phyloP scores from a whole-genome alignment of 2,113 vertebrate species.

The Zosterops lateralis region DNA sequence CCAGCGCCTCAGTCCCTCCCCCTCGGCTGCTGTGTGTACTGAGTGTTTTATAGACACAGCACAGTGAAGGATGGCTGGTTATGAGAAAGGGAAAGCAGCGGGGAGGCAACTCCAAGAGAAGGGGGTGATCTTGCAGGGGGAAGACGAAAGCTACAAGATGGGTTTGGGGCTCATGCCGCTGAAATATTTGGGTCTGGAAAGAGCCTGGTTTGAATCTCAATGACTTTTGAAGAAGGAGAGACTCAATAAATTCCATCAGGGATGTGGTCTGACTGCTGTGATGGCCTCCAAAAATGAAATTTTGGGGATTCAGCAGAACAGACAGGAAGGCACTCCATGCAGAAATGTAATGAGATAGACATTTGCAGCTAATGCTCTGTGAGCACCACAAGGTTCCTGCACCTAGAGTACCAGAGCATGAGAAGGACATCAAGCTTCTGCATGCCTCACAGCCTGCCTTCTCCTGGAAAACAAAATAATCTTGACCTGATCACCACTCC shows the following conservation, averaged over 20 bases:
- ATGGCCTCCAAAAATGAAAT: background rate
- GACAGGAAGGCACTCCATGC: background rate
- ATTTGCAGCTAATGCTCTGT: background rate
- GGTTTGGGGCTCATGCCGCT: background rate
- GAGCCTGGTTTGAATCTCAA: background rate
- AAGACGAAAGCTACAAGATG: background rate
- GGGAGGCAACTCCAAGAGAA: conserved; percentile 6
- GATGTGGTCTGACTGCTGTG: background rate
- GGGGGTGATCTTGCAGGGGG: background rate
- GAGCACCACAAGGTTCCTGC: background rate
- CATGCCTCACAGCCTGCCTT: background rate
- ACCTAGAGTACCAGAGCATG: conserved; percentile 26
- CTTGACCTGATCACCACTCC: background rate
- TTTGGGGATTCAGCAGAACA: background rate
- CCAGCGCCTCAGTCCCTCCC: background rate
- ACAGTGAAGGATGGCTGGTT: background rate
- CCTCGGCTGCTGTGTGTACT: background rate
- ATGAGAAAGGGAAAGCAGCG: background rate
- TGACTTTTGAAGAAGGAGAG: background rate
- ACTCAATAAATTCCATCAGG: background rate
- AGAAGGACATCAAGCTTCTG: conserved; percentile 30
- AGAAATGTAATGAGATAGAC: background rate
- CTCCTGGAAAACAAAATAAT: background rate
- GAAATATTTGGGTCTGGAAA: background rate
- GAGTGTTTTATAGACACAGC: conserved; percentile 35